Evolutionary conservation across 1,140 invertebrate genomes (phyloP).

Genomic region (Diorhabda sublineata): DNA sequence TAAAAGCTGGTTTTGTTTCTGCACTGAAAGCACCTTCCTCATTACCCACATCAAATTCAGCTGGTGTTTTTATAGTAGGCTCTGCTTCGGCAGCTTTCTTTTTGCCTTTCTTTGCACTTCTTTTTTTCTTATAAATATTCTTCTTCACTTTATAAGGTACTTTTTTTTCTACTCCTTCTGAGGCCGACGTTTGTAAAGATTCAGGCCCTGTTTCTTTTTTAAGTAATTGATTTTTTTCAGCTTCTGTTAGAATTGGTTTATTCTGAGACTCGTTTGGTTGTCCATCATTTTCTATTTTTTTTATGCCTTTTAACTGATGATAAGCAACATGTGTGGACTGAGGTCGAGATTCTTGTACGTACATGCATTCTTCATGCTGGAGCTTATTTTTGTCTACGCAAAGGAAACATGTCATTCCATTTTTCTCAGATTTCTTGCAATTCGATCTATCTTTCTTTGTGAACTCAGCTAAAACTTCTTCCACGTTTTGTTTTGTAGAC

Average conservation of each 20-base stretch:
- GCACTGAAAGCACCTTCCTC: slow-evolving; percentile 56
- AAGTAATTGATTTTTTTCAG: slow-evolving; percentile 31
- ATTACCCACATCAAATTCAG: slow-evolving; percentile 50
- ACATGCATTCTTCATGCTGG: slow-evolving; percentile 72
- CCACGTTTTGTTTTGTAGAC: slow-evolving; percentile 59
- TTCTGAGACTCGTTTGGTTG: slow-evolving; percentile 14
- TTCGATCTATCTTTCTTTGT: slow-evolving; percentile 63
- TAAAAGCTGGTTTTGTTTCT: slow-evolving; percentile 61
- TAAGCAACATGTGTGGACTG: slow-evolving; percentile 51
- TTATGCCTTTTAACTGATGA: slow-evolving; percentile 32
- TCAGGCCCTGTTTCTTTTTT: slow-evolving; percentile 26
- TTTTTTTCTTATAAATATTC: slow-evolving; percentile 14
- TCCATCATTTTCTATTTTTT: slow-evolving; percentile 21
- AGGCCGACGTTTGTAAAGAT: slow-evolving; percentile 26
- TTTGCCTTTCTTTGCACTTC: slow-evolving; percentile 17
- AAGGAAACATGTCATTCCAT: slow-evolving; percentile 70
- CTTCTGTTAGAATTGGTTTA: slow-evolving; percentile 21
- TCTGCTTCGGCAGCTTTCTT: slow-evolving; percentile 40
- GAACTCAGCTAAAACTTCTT: slow-evolving; percentile 65
- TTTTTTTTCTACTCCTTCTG: slow-evolving; percentile 5
- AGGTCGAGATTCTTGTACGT: slow-evolving; percentile 59
- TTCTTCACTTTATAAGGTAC: slow-evolving; percentile 5
- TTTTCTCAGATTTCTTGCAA: slow-evolving; percentile 64
- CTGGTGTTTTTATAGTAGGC: slow-evolving; percentile 49
- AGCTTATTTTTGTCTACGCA: slow-evolving; percentile 62